phyloP scores from a whole-genome alignment of 2,888 invertebrate genomes.

The Cephus pulcher region DNA sequence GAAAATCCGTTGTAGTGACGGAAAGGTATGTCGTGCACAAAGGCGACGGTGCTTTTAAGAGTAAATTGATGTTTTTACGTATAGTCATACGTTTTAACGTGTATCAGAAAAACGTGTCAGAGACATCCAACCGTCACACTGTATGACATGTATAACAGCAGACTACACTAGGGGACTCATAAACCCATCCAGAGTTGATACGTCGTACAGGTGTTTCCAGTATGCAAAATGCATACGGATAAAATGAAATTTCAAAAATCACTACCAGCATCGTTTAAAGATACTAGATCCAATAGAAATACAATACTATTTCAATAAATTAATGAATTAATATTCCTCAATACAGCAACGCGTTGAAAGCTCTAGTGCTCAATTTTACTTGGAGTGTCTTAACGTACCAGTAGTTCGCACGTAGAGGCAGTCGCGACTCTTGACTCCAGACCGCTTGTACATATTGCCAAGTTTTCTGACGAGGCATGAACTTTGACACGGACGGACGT shows the following conservation, averaged over 20 bases:
- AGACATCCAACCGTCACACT: not conserved
- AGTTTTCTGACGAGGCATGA: not conserved
- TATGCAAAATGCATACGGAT: not conserved
- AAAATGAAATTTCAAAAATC: not conserved
- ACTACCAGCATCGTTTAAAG: not conserved
- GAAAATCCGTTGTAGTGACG: not conserved
- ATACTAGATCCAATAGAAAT: not conserved
- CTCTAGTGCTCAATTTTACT: not conserved
- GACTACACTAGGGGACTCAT: not conserved
- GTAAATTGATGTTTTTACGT: not conserved
- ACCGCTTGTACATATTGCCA: not conserved
- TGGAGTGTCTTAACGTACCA: not conserved
- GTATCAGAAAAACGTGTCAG: not conserved
- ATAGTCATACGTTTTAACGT: not conserved
- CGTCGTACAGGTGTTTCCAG: not conserved
- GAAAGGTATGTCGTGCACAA: not conserved
- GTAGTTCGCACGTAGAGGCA: not conserved
- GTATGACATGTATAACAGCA: not conserved
- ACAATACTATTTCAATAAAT: not conserved
- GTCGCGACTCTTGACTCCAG: not conserved
- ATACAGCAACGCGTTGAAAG: not conserved
- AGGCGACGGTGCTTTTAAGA: not conserved
- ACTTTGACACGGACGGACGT: not conserved
- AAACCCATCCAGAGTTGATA: not conserved
- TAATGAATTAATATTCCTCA: not conserved